Evolutionary conservation across 2,888 invertebrate species (phyloP), one percentile per base, ranked within the genome.

Genomic region (Erannis defoliaria): DNA sequence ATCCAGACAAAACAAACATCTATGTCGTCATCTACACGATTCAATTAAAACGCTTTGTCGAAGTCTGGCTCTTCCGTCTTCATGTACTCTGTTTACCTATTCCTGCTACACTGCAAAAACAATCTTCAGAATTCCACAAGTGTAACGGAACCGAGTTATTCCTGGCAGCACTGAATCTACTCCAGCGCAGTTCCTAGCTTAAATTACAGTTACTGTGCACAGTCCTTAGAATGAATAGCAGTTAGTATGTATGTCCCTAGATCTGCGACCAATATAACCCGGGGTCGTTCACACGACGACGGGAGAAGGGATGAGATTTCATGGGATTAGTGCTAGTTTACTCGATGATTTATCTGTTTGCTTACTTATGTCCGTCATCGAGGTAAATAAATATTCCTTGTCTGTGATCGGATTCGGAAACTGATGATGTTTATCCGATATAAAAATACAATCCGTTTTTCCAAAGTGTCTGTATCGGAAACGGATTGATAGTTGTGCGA

Each of bases 181-280:
- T 56, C 56, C 43, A 51, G 43, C 33, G 54, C 51, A 18, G n/a
- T 29, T 5, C 26, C 9, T 1, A 42, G 42, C 21, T 42, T 2
- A 12, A 45, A 23, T n/a, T 19, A 18, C 19, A 46, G 31, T 46
- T 46, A 46, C 29, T 29, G 31, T 12, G 42, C 26, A 45, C 42
- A 9, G 2, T 29, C 14, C 45, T 8, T 26, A 45, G 45, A 42
- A 10, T 8, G 2, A 18, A 14, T 26, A 26, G 14, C 26, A 46
- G 45, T 45, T 26, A 26, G 14, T 26, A 0, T 1, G 35, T 37
- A 46, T 59, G 37, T 64, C 67, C 50, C 58, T 60, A 70, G 67
- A 66, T 62, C 68, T 66, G 54, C 19, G 68, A 70, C 76, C 64
- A 66, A 78, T 75, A 73, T 78, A 78, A 71, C 71, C 31, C 23